phyloP scores from a whole-genome alignment of 2,888 invertebrate species.

The Schrankia costaestrigalis region DNA sequence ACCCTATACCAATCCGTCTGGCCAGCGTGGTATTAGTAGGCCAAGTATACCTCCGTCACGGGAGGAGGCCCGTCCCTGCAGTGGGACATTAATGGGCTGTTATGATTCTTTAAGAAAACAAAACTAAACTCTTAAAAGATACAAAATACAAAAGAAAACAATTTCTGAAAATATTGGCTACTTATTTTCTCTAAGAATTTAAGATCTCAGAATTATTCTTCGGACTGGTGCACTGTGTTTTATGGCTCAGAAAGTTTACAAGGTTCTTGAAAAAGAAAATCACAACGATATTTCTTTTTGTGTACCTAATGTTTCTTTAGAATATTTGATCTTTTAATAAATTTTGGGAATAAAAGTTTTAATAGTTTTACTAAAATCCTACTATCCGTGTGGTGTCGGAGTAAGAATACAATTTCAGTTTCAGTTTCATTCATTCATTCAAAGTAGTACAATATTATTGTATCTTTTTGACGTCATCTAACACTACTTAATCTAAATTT shows the following conservation, averaged over 20 bases:
- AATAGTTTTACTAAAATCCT: no score
- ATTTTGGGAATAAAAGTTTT: background rate
- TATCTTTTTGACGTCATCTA: no score
- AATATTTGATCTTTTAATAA: slow-evolving; percentile 5
- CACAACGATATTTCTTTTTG: slow-evolving; percentile 9
- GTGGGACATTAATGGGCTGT: no score
- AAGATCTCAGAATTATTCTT: slow-evolving; percentile 17
- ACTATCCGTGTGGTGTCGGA: no score
- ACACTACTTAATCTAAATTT: no score
- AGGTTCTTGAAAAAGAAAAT: slow-evolving; percentile 18
- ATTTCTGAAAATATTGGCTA: slow-evolving; percentile 12
- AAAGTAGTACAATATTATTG: no score
- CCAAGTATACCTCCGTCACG: no score
- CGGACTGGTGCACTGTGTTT: slow-evolving; percentile 16
- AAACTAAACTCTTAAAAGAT: background rate
- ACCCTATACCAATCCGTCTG: no score
- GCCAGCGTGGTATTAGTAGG: no score
- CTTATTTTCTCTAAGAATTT: slow-evolving; percentile 14
- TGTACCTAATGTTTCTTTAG: slow-evolving; percentile 17
- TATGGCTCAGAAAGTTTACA: slow-evolving; percentile 14
- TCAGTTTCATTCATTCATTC: no score
- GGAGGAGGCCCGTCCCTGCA: no score
- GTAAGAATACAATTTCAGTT: no score
- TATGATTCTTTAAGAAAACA: background rate
- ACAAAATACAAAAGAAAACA: slow-evolving; percentile 10